A percentile compares a stretch with the other conserved stretches of the same genome.
Conservation (phyloP, 2,113 vertebrate species). For the Aix galericulata region DNA sequence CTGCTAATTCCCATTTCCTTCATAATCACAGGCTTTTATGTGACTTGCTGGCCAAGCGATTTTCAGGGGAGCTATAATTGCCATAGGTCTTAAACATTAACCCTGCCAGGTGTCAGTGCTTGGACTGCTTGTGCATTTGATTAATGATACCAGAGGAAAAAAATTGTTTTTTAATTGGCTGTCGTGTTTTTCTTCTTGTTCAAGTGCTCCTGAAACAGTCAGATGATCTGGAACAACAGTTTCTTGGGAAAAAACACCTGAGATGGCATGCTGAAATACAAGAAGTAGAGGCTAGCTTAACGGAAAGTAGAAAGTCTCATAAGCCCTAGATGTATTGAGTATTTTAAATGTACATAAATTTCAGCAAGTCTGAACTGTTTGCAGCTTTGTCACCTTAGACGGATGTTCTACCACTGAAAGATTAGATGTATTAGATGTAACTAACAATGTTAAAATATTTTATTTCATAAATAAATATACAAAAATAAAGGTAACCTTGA, state of each 20-base stretch:
- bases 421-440: background rate
- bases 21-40: constrained; percentile 91
- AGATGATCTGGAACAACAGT: constrained; percentile 75
- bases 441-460: background rate
- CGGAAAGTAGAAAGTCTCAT: background rate
- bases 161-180: constrained; percentile 83
- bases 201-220: constrained; percentile 84
- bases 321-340: background rate
- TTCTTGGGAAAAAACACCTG: constrained; percentile 67
- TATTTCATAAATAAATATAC: background rate
- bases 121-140: constrained; percentile 88
- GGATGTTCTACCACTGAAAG: background rate
- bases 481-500: background rate
- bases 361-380: background rate
- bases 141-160: constrained; percentile 87
- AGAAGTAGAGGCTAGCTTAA: background rate
- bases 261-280: constrained; percentile 48
- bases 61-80: constrained; percentile 85
- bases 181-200: constrained; percentile 66
- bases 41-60: constrained; percentile 79
- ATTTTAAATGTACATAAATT: background rate
- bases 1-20: constrained; percentile 97
- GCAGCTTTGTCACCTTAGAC: background rate
- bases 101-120: constrained; percentile 91
- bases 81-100: constrained; percentile 88